Conservation (phyloP, 2,888 invertebrate species). For the Agrotis puta region DNA sequence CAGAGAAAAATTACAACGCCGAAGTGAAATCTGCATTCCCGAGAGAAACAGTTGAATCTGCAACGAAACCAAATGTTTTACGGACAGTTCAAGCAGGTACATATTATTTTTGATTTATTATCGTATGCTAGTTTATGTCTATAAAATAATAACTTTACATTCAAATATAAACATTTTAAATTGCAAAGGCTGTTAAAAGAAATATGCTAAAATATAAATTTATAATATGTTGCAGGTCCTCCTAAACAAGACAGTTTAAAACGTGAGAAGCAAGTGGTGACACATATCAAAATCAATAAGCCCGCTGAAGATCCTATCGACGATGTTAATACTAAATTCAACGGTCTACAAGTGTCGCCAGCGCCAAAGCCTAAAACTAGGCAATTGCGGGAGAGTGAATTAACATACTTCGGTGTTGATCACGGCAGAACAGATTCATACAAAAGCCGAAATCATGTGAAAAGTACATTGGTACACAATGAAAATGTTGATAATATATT, state of each 20-base stretch:
- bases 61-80: slow-evolving; percentile 67
- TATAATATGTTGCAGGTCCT: slow-evolving; percentile 68
- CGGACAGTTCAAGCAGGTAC: slow-evolving; percentile 82
- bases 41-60: slow-evolving; percentile 67
- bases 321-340: slow-evolving; percentile 71
- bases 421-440: slow-evolving; percentile 60
- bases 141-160: not conserved
- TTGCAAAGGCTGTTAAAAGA: not conserved
- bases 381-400: slow-evolving; percentile 91
- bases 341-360: slow-evolving; percentile 75
- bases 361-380: slow-evolving; percentile 81
- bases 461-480: slow-evolving; percentile 61
- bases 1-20: slow-evolving; percentile 72
- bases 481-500: slow-evolving; percentile 79
- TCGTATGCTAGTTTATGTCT: slow-evolving; percentile 9
- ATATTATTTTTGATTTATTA: slow-evolving; percentile 3
- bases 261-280: slow-evolving; percentile 52
- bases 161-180: slow-evolving; percentile 2
- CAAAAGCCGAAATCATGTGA: slow-evolving; percentile 50
- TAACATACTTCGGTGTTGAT: slow-evolving; percentile 91
- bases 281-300: slow-evolving; percentile 53
- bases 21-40: slow-evolving; percentile 70
- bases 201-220: slow-evolving; percentile 7
- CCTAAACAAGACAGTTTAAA: slow-evolving; percentile 58
- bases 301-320: slow-evolving; percentile 49